Conservation (phyloP, 2,888 invertebrate species). For the Sarcophaga caerulescens region DNA sequence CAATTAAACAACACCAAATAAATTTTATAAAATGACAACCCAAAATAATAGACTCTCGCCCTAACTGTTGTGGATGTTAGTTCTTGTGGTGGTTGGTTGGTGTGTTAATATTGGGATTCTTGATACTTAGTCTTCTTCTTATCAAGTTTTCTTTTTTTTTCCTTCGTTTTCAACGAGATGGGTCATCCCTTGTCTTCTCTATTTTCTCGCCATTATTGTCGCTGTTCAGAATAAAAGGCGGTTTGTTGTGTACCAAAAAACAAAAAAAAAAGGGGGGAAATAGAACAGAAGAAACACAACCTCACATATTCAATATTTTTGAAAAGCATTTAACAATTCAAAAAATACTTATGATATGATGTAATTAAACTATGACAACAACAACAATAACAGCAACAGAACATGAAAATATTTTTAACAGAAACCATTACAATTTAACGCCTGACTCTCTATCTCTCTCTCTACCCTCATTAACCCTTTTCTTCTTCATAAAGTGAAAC, state of each 20-base stretch:
- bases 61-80: not conserved
- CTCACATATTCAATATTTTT: conserved; percentile 17
- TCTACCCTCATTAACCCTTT: conserved; percentile 49
- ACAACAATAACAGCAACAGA: not conserved
- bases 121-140: not conserved
- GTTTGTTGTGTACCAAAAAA: conserved; percentile 10
- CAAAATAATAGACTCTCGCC: not conserved
- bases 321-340: not conserved
- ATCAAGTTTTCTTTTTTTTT: conserved; percentile 27
- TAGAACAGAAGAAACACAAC: not conserved
- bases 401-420: conserved; percentile 18
- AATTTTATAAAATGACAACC: not conserved
- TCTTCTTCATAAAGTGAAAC: not conserved
- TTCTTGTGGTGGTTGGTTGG: not conserved
- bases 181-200: conserved; percentile 23
- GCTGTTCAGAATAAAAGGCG: not conserved
- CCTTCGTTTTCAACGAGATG: not conserved
- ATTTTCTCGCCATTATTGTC: not conserved
- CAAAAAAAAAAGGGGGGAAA: not conserved
- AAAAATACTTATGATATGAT: not conserved
- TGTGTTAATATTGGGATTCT: no score
- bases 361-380: conserved; percentile 33
- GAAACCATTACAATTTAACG: conserved; percentile 24
- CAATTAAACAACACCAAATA: no score
- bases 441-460: not conserved